These are phyloP conservation scores for Ormyrus labotus DNA, from an alignment of 2,888 invertebrate species.

Conservation along the genomic window DNA sequence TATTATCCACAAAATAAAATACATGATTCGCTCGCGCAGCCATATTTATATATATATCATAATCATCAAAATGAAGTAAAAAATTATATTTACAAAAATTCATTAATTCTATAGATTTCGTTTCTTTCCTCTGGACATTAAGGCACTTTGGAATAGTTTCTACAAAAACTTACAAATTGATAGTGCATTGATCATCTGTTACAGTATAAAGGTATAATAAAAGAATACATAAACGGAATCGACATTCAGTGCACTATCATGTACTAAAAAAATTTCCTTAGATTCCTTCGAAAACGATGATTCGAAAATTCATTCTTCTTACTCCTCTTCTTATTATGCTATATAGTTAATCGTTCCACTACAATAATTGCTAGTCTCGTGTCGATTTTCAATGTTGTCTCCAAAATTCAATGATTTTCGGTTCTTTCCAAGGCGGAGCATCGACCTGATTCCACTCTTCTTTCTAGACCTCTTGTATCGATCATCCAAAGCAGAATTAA, in stretches of 20 bases:
- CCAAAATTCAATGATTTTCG: slow-evolving; percentile 74
- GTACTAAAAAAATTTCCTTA: slow-evolving; percentile 38
- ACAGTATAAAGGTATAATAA: slow-evolving; percentile 43
- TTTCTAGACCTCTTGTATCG: slow-evolving; percentile 73
- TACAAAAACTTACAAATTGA: slow-evolving; percentile 58
- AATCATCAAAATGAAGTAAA: slow-evolving; percentile 64
- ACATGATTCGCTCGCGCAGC: slow-evolving; percentile 50
- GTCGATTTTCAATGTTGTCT: slow-evolving; percentile 71
- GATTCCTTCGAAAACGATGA: slow-evolving; percentile 53
- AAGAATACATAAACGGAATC: slow-evolving; percentile 35
- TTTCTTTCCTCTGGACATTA: slow-evolving; percentile 64
- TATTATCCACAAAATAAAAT: slow-evolving; percentile 55
- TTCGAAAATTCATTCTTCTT: slow-evolving; percentile 57
- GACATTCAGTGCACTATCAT: slow-evolving; percentile 52
- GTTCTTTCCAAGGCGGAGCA: slow-evolving; percentile 73
- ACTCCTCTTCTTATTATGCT: slow-evolving; percentile 66
- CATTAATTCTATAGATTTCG: slow-evolving; percentile 59
- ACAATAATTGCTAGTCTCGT: slow-evolving; percentile 73
- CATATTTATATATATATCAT: slow-evolving; percentile 45
- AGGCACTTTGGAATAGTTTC: slow-evolving; percentile 74
- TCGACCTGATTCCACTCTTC: slow-evolving; percentile 73
- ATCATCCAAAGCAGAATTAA: slow-evolving; percentile 80
- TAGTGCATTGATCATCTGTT: slow-evolving; percentile 50
- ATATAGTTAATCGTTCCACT: slow-evolving; percentile 75
- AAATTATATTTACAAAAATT: slow-evolving; percentile 70